These are phyloP conservation scores for Calidris pygmaea DNA, from an alignment of 2,113 vertebrate genomes.

Conservation along the genomic window DNA sequence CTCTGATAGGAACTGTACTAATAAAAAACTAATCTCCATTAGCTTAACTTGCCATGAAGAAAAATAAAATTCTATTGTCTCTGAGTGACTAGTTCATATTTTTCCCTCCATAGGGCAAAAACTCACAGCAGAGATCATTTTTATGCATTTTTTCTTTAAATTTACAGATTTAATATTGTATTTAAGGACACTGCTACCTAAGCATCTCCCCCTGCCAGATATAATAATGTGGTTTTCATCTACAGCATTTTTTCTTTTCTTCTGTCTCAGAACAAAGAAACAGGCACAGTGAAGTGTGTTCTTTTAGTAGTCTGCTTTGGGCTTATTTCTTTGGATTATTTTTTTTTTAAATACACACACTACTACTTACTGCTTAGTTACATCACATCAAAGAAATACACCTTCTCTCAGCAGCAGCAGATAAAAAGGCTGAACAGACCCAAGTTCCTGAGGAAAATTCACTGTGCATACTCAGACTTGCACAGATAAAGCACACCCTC, in stretches of 20 bases:
- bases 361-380: neutral
- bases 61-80: neutral
- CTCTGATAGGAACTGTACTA: neutral
- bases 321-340: neutral
- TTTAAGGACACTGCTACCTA: neutral
- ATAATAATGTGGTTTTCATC: neutral
- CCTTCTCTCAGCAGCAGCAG: neutral
- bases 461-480: neutral
- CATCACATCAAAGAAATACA: neutral
- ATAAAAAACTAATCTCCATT: neutral
- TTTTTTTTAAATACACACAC: neutral
- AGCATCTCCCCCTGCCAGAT: neutral
- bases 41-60: neutral
- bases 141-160: neutral
- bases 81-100: neutral
- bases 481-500: neutral
- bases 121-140: neutral
- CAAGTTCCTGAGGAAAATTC: neutral
- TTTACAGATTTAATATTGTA: neutral
- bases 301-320: neutral
- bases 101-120: neutral
- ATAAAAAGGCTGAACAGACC: neutral
- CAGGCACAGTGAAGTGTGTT: rapidly evolving
- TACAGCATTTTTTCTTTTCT: neutral
- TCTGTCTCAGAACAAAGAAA: neutral